A percentile compares a stretch with the other conserved stretches of the same genome.
phyloP scores from a whole-genome alignment of 1,140 invertebrate genomes.

The Drosophila quadrilineata region DNA sequence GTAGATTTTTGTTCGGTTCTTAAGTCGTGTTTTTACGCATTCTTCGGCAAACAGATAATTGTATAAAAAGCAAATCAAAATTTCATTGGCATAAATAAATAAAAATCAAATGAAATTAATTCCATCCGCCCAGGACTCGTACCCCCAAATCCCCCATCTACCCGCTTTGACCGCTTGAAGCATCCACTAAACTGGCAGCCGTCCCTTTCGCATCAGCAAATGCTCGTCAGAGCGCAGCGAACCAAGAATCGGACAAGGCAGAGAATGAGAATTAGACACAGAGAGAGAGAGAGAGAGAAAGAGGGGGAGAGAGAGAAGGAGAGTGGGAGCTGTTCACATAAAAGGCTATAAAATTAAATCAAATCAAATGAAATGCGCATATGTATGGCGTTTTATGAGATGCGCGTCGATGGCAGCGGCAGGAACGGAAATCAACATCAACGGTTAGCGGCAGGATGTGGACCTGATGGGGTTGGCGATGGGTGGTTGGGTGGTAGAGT shows the following conservation, averaged over 20 bases:
- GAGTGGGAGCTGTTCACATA: slow-evolving; percentile 32
- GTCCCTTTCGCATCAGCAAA: slow-evolving; percentile 23
- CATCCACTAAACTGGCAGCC: neutral
- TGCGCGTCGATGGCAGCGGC: slow-evolving; percentile 20
- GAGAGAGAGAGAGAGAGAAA: neutral
- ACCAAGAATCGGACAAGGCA: too few species aligned
- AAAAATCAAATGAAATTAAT: slow-evolving; percentile 77
- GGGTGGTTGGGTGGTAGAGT: neutral
- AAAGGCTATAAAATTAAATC: slow-evolving; percentile 75
- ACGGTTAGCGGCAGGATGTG: too few species aligned
- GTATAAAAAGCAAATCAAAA: neutral
- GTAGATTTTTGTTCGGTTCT: too few species aligned
- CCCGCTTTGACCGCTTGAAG: neutral
- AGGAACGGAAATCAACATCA: too few species aligned
- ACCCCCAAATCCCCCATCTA: neutral
- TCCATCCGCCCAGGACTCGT: slow-evolving; percentile 18
- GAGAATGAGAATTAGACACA: too few species aligned
- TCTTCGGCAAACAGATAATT: too few species aligned
- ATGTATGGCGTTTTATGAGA: slow-evolving; percentile 63
- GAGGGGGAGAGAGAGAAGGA: neutral
- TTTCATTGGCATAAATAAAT: slow-evolving; percentile 70
- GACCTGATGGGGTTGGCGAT: neutral
- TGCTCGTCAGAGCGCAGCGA: slow-evolving; percentile 36
- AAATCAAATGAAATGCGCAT: slow-evolving; percentile 76
- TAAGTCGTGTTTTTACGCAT: too few species aligned